Base-by-base conservation (phyloP, 1,140 invertebrate genomes). In the Solenopsis fugax region DNA sequence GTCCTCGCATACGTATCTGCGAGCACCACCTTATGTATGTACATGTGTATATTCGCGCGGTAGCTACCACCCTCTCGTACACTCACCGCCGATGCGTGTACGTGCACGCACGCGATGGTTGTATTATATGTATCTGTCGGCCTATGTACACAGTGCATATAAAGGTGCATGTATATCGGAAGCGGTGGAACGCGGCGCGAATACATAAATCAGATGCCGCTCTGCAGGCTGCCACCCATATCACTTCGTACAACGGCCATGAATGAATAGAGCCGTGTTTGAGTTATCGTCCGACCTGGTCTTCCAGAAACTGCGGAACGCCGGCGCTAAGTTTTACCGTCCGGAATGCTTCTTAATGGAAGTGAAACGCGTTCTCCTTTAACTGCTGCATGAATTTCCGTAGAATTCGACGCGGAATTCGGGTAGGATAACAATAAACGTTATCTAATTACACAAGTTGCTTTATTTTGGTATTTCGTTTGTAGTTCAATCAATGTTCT, bases 211-310 rank as follows among this genome's bases (percentile, higher is more conserved):
- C 93, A 93, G 76, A 45, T 76, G 91, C 80, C 90, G 87, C 89
- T 92, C 91, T 91, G 90, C 87, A 69, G 87, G 89, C 91, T 93
- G 92, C 90, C 92, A 92, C 75, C 87, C 91, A 93, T 93, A 93
- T 93, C 93, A 93, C 92, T 93, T 92, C 69, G 90, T 87, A 87
- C 91, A 91, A 91, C 89, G 89, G 87, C 77, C 87, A 92, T 92
- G 92, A 93, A 93, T 93, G 93, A 92, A 94, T 94, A 91, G 91
- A 92, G 88, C 80, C 81, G 87, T 92, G 89, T 91, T 78, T 93
- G 91, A 94, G 91, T 93, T 94, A 94, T 93, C 89, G 92, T 92
- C 86, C 69, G 52, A 54, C 54, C 65, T 87, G 88, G 87, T 88
- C 92, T 91, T 88, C 76, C 86, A 67, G 71, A 87, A 88, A 80